Conservation (phyloP, 2,113 vertebrate species). For the Mobula birostris region DNA sequence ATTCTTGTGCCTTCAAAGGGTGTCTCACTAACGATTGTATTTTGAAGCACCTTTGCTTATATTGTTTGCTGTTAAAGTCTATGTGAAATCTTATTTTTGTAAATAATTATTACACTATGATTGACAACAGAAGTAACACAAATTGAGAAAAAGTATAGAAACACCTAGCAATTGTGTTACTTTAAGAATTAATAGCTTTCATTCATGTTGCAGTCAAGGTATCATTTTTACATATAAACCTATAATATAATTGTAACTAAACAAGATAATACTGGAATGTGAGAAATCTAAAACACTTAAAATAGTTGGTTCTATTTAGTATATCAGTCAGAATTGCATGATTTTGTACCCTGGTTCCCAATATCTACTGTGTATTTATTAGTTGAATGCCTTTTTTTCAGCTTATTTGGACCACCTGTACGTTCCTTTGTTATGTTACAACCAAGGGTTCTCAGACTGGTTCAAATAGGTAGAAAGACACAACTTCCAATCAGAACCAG, state of each 20-base stretch:
- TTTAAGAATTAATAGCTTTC: not conserved
- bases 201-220: not conserved
- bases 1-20: not conserved
- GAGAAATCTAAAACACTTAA: not conserved
- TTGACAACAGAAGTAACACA: not conserved
- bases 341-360: not conserved
- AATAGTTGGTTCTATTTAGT: not conserved
- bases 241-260: not conserved
- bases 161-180: not conserved
- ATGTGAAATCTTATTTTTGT: not conserved
- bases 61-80: not conserved
- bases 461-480: no score
- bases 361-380: not conserved
- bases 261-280: not conserved
- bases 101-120: not conserved
- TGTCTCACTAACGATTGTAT: not conserved
- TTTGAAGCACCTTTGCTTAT: not conserved
- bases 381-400: not conserved
- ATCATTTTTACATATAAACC: not conserved
- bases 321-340: not conserved
- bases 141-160: not conserved
- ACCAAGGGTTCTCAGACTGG: no score
- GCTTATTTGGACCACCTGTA: not conserved
- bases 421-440: no score
- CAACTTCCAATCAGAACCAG: no score